phyloP scores from a whole-genome alignment of 2,888 invertebrate species.

The Caenorhabditis sp. region DNA sequence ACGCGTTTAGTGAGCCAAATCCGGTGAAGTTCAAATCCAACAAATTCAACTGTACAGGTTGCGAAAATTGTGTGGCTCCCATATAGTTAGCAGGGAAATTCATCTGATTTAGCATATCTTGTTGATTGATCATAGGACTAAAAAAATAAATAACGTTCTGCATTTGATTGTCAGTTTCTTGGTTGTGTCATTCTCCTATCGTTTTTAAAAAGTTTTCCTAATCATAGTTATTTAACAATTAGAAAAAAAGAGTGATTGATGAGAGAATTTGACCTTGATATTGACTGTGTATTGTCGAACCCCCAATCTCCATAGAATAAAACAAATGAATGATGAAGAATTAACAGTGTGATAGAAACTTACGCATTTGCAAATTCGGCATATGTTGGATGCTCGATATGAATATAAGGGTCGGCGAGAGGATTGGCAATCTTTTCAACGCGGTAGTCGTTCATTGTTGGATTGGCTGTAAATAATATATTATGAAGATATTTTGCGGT shows the following conservation, averaged over 20 bases:
- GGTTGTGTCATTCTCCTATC: too few relatives aligned
- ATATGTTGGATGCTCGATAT: slow-evolving; percentile 38
- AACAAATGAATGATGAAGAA: background rate
- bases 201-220: too few relatives aligned
- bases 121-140: slow-evolving; percentile 38
- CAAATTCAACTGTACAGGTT: slow-evolving; percentile 24
- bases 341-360: slow-evolving; percentile 12
- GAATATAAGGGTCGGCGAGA: slow-evolving; percentile 27
- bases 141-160: too few relatives aligned
- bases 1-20: slow-evolving; percentile 21
- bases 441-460: slow-evolving; percentile 39
- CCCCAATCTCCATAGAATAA: background rate
- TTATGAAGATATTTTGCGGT: background rate
- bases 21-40: slow-evolving; percentile 30
- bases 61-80: slow-evolving; percentile 23
- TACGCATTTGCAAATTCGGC: slow-evolving; percentile 45
- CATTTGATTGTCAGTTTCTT: too few relatives aligned
- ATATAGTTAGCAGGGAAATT: slow-evolving; percentile 33
- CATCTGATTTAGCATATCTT: slow-evolving; percentile 35
- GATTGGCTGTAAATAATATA: slow-evolving; percentile 9
- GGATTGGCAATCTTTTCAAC: slow-evolving; percentile 35
- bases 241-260: slow-evolving; percentile 25
- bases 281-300: slow-evolving; percentile 5
- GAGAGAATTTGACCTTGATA: slow-evolving; percentile 42
- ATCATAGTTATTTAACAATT: background rate